Base-by-base conservation (phyloP, 2,797 vertebrate genomes). In the Holocentrus rufus region DNA sequence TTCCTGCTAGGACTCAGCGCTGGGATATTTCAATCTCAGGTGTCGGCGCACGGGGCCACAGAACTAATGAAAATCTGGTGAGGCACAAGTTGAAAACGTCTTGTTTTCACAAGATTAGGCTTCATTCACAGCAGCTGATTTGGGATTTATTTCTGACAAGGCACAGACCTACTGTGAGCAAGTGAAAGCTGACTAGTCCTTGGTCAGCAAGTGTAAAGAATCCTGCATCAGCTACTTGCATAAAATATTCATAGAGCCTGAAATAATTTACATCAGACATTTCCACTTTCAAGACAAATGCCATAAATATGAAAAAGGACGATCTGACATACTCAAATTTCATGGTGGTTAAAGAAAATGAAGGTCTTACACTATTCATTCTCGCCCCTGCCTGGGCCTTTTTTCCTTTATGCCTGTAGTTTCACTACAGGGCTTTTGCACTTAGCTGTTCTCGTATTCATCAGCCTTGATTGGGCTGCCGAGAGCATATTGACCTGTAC, bases 381-480 rank as follows among this genome's bases (percentile, higher is more conserved):
- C 50, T 13, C 11, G 68, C 23, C 46, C 34, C 47, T 2, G 14
- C 69, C 61, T 42, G 20, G 31, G 55, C 68, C 62, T 72, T 60
- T 58, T 61, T 69, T 76, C 42, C 61, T 65, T 82, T 65, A 18
- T 78, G 72, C 53, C 46, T 47, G 63, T 69, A 74, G 68, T 64
- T 71, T 83, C 67, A 50, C 67, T 53, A 60, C 50, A 31, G 65
- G 53, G 17, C 36, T 57, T 70, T 42, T 78, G 69, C 53, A 55
- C 79, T 64, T 30, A 60, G 76, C 77, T 60, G 57, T 52, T 83
- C 76, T 68, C 22, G 1, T 78, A 89, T 89, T 87, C 85, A 88
- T 90, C 89, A 88, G 70, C 72, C 75, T 66, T 86, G 86, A 90
- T 86, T 87, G 82, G 80, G 74, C 84, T 86, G 84, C 88, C 79